Percentiles rank a stretch among this genome's conserved stretches.
phyloP scores from a whole-genome alignment of 2,888 invertebrate genomes.

The Euzophera pinguis region DNA sequence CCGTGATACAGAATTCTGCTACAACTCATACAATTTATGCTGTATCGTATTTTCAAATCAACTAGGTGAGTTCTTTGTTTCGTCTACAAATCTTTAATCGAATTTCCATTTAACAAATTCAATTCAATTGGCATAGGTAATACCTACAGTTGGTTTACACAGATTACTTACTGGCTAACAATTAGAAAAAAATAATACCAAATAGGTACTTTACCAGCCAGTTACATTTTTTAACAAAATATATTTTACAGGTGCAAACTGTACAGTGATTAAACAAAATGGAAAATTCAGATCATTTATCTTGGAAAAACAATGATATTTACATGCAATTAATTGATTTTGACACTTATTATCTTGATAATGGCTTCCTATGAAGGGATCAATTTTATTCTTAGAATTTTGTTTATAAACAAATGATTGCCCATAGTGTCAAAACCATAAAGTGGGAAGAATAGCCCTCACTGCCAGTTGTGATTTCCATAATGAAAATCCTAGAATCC shows the following conservation, averaged over 20 bases:
- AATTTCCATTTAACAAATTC: conserved; percentile 10
- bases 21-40: conserved; percentile 40
- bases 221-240: neutral
- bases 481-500: conserved; percentile 29
- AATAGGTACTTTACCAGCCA: neutral
- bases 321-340: conserved; percentile 21
- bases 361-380: conserved; percentile 61
- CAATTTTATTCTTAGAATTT: conserved; percentile 64
- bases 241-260: conserved; percentile 12
- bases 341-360: conserved; percentile 20
- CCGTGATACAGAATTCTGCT: conserved; percentile 46
- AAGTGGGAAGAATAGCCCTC: conserved; percentile 16
- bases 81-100: conserved; percentile 20
- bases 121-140: neutral
- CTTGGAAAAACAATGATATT: conserved; percentile 25
- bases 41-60: conserved; percentile 33
- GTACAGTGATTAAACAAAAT: neutral
- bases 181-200: too few species aligned
- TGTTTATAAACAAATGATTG: conserved; percentile 34
- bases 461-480: conserved; percentile 44
- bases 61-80: conserved; percentile 69
- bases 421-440: conserved; percentile 17
- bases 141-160: too few species aligned
- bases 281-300: neutral
- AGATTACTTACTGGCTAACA: too few species aligned